These are phyloP conservation scores for Coleophora flavipennella DNA, from an alignment of 2,888 invertebrate species.

Conservation along the genomic window DNA sequence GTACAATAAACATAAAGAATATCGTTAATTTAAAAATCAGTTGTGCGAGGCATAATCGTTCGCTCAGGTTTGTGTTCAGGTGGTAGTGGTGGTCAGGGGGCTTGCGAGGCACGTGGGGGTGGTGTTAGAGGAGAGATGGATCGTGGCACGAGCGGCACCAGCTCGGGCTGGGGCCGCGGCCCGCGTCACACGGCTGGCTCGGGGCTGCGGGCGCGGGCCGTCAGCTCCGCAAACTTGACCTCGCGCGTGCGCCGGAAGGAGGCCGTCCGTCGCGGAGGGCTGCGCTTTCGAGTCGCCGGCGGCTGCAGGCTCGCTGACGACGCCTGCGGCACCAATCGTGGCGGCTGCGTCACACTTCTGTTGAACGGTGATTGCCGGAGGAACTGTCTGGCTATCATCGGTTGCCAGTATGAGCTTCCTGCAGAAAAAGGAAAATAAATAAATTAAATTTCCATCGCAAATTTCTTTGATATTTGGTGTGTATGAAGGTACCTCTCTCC, in stretches of 20 bases:
- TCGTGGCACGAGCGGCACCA: slow-evolving; percentile 61
- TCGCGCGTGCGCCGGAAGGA: slow-evolving; percentile 65
- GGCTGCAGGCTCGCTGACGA: slow-evolving; percentile 66
- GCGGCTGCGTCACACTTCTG: slow-evolving; percentile 33
- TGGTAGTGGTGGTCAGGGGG: slow-evolving; percentile 50
- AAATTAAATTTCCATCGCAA: too few species aligned
- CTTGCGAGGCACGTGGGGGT: slow-evolving; percentile 20
- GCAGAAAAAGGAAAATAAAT: slow-evolving; percentile 9
- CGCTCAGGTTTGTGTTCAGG: too few species aligned
- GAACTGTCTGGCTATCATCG: slow-evolving; percentile 81
- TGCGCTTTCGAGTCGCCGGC: slow-evolving; percentile 35
- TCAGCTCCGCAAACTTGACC: slow-evolving; percentile 66
- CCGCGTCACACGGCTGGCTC: slow-evolving; percentile 64
- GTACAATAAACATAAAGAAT: too few species aligned
- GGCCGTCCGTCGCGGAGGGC: slow-evolving; percentile 53
- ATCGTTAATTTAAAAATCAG: slow-evolving; percentile 45
- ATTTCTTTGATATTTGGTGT: too few species aligned
- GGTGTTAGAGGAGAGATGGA: slow-evolving; percentile 27
- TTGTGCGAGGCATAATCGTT: slow-evolving; percentile 41
- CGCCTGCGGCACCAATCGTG: slow-evolving; percentile 48
- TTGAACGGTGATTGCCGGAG: slow-evolving; percentile 78
- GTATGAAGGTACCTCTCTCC: too few species aligned
- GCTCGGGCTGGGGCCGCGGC: slow-evolving; percentile 69
- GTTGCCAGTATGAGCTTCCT: slow-evolving; percentile 76
- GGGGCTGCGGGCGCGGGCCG: slow-evolving; percentile 21